These are phyloP conservation scores for Cotesia vestalis DNA, from an alignment of 1,140 invertebrate species.

Conservation along the genomic window DNA sequence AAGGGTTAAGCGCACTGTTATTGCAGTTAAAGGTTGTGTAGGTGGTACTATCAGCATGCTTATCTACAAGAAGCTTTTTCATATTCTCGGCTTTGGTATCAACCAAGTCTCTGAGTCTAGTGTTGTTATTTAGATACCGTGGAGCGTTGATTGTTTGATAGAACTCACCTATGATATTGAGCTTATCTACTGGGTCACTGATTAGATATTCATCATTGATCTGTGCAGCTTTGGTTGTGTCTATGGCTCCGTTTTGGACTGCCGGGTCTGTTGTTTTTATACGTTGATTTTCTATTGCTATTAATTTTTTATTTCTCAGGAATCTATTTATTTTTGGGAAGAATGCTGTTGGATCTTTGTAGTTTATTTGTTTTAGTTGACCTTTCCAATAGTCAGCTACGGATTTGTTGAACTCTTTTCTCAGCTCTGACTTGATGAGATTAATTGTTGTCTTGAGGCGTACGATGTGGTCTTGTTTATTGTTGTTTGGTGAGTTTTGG, in stretches of 20 bases:
- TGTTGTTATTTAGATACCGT: conserved; percentile 14
- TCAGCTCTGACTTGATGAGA: not conserved
- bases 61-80: not conserved
- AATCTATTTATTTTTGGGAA: conserved; percentile 28
- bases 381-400: conserved; percentile 7
- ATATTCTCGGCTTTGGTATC: not conserved
- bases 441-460: conserved; percentile 9
- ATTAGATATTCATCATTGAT: conserved; percentile 24
- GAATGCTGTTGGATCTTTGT: conserved; percentile 14
- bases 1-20: conserved; percentile 6
- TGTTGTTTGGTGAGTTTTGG: not conserved
- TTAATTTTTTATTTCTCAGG: conserved; percentile 17
- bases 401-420: conserved; percentile 11
- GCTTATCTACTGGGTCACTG: conserved; percentile 22
- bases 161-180: conserved; percentile 25
- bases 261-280: conserved; percentile 18
- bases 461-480: not conserved
- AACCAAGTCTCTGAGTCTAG: conserved; percentile 10
- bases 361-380: conserved; percentile 20
- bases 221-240: not conserved
- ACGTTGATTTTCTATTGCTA: conserved; percentile 22
- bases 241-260: not conserved
- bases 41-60: not conserved
- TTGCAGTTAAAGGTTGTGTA: conserved; percentile 4
- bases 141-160: conserved; percentile 23